Percentiles rank a stretch among this genome's conserved stretches.
Conservation (phyloP, 2,113 vertebrate genomes). For the Pterocles orientalis region DNA sequence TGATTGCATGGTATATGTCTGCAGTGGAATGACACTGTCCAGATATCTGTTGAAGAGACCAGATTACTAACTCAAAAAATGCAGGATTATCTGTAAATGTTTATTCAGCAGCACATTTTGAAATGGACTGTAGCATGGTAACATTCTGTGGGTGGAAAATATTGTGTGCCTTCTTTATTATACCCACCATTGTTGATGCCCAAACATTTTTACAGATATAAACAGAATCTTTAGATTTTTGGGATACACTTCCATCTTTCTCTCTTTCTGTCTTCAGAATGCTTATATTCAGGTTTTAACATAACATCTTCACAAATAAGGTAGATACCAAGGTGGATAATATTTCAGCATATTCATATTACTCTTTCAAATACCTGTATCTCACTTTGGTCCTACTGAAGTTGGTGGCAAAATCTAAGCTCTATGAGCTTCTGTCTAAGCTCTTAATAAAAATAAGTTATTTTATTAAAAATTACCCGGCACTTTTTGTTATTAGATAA, state of each 20-base stretch:
- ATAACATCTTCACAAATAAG: background rate
- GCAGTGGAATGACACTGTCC: background rate
- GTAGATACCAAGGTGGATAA: background rate
- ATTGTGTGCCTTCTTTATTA: background rate
- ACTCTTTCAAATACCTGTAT: background rate
- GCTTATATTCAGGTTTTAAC: background rate
- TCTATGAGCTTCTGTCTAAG: background rate
- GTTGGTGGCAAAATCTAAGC: background rate
- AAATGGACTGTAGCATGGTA: background rate
- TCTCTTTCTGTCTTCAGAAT: background rate
- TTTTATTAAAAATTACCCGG: background rate
- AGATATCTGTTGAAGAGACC: background rate
- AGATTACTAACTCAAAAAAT: background rate
- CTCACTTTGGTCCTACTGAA: background rate
- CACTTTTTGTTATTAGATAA: background rate
- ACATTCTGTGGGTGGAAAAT: background rate
- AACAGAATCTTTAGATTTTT: background rate
- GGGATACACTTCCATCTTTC: background rate
- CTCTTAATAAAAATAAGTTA: background rate
- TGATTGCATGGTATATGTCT: background rate
- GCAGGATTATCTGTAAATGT: background rate
- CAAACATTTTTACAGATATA: background rate
- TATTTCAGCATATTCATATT: background rate
- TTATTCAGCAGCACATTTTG: background rate
- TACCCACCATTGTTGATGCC: background rate